Base-by-base conservation (phyloP, 2,888 invertebrate genomes). In the Rhodophaea formosa region DNA sequence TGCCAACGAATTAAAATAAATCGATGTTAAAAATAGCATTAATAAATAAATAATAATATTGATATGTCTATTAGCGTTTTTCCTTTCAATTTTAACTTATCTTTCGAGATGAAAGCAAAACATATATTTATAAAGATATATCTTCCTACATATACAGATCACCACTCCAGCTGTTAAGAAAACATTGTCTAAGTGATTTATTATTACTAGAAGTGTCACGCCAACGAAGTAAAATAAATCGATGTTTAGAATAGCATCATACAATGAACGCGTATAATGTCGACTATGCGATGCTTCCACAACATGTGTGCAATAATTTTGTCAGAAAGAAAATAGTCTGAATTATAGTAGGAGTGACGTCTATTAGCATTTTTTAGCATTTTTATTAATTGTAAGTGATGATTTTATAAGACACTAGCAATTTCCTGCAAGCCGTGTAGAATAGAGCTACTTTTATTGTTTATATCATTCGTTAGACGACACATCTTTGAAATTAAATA, bases 231-330 rank as follows among this genome's bases (percentile, higher is more conserved):
- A 53, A 56, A 62, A 60, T 52, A 63, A 64, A 65, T 62, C 59
- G 58, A 55, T 59, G 58, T 57, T 58, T 51, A 54, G 51, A 62
- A 61, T 59, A 65, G 43, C 57, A 57, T 42, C 49, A 54, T 51
- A 51, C 47, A 53, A 42, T 12, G 47, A 52, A 43, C 53, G 47
- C 52, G 53, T 56, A 52, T 56, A 39, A 45, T 56, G 43, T 44
- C 12, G 47, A 53, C 55, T 60, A 60, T 58, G 57, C 42, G 45
- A 59, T 55, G 53, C 57, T 57, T 56, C 53, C 47, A 62, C 57
- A 61, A 58, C 57, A 59, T 59, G 61, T 53, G 59, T 47, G 61
- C 57, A 59, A 61, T 65, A 59, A 59, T 62, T 65, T 60, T 62
- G 47, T 44, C 23, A 46, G 15, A 16, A 39, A 12, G 57, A 49